Conservation (phyloP, 2,888 invertebrate genomes). For the Laothoe populi region DNA sequence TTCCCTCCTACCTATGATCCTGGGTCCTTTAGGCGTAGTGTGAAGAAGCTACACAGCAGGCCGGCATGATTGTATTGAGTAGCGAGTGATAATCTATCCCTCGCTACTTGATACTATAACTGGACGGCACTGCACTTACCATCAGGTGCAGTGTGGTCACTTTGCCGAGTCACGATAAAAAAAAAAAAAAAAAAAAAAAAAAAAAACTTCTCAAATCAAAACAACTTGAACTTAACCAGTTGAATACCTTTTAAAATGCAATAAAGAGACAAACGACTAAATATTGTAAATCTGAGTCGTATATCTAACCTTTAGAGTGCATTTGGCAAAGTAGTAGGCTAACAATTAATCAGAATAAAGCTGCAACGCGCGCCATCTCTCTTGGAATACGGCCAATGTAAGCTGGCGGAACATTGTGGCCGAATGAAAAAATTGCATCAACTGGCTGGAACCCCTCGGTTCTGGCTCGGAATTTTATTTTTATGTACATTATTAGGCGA, state of each 20-base stretch:
- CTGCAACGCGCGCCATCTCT: constrained; percentile 52
- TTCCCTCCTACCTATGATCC: too few relatives aligned
- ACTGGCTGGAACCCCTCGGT: neutral
- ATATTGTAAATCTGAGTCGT: constrained; percentile 52
- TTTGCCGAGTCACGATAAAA: too few relatives aligned
- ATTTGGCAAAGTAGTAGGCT: constrained; percentile 71
- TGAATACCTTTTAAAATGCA: constrained; percentile 29
- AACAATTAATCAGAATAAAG: constrained; percentile 72
- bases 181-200: neutral
- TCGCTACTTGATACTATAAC: too few relatives aligned
- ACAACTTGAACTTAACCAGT: neutral
- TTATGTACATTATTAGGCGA: too few relatives aligned
- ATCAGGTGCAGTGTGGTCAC: too few relatives aligned
- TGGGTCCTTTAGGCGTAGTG: too few relatives aligned
- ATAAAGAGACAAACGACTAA: constrained; percentile 45
- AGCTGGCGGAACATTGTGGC: constrained; percentile 32
- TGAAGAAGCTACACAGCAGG: too few relatives aligned
- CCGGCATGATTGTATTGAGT: too few relatives aligned
- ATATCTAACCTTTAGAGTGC: constrained; percentile 61
- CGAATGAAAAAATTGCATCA: constrained; percentile 16
- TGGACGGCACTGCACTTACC: too few relatives aligned
- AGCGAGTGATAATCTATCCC: too few relatives aligned
- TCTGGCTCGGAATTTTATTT: neutral
- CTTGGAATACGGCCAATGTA: constrained; percentile 65
- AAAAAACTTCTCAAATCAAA: too few relatives aligned